Base-by-base conservation (phyloP, 2,797 vertebrate species). In the Mormyrops boulengeri region DNA sequence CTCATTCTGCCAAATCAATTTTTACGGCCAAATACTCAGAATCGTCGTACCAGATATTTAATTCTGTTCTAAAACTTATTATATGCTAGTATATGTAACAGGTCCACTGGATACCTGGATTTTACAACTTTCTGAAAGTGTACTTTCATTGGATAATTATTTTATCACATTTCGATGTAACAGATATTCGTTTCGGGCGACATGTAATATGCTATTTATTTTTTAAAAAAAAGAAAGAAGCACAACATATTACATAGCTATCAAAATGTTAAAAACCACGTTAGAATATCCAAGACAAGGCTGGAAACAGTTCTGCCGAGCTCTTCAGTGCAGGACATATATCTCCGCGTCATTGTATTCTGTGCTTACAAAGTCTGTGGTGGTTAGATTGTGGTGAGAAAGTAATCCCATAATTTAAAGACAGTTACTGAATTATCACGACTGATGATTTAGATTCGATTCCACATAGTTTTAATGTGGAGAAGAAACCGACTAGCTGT, bases 151-250 rank as follows among this genome's bases (percentile, higher is more conserved):
- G 6, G 7, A 44, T 7, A 19, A 80, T 80, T 44, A 66, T 66
- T 66, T 66, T 66, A 80, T 80, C 73, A n/a, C 17, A 80, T 41
- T 80, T 80, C 19, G 73, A 80, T 80, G 38, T 80, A 80, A 80
- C 2, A 30, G 73, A 80, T 7, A 19, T 47, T 41, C 38, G 6
- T 5, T 19, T 44, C 38, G 44, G 14, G n/a, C 38, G 17, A 80
- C 9, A 41, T 44, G 41, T 80, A 44, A 19, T 80, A 19, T 17
- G 38, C 17, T 47, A 44, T 82, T 82, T 47, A 47, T 82, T 82
- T 82, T 82, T 19, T 2, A 22, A 77, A 77, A 22, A 22, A 2
- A 30, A 30, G 26, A 30, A 69, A 69, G 30, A 69, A 69, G 14
- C 14, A 73, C 62, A 73, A 34, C 30, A 77, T 41, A 19, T 41